A percentile compares a stretch with the other conserved stretches of the same genome.
phyloP scores from a whole-genome alignment of 2,113 vertebrate species.

The Oncorhynchus tshawytscha region DNA sequence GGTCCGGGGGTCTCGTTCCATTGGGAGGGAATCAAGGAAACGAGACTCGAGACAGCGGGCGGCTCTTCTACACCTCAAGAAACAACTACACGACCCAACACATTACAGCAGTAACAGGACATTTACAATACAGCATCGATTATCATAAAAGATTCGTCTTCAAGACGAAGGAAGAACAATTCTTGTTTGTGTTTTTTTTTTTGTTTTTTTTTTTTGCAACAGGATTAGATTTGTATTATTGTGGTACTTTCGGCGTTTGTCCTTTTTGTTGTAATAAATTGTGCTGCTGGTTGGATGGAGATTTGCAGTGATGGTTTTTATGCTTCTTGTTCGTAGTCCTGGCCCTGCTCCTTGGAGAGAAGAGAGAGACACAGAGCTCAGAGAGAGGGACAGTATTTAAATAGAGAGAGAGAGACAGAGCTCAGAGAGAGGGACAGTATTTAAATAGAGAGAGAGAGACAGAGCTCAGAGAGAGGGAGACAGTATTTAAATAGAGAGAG shows the following conservation, averaged over 20 bases:
- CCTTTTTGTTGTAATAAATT: constrained; percentile 83
- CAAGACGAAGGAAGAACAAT: constrained; percentile 78
- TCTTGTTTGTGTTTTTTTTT: constrained; percentile 35
- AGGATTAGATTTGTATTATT: constrained; percentile 59
- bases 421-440: no score
- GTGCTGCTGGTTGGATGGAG: constrained; percentile 92
- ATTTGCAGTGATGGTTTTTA: constrained; percentile 78
- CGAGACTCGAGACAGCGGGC: constrained; percentile 62
- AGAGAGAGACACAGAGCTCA: constrained; percentile 8
- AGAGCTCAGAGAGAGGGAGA: no score
- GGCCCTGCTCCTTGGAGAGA: constrained; percentile 85
- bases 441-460: no score
- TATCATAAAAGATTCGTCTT: constrained; percentile 79
- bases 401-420: no score
- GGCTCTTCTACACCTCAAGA: constrained; percentile 68
- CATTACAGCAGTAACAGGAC: constrained; percentile 77
- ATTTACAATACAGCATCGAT: constrained; percentile 77
- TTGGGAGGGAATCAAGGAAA: constrained; percentile 91
- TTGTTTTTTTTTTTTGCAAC: constrained; percentile 64
- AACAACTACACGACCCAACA: constrained; percentile 74
- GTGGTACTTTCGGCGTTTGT: constrained; percentile 73
- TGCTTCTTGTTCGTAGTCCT: constrained; percentile 97
- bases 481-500: no score
- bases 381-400: no score
- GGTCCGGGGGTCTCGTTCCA: constrained; percentile 76